Conservation (phyloP, 2,113 vertebrate genomes). For the Coturnix japonica region DNA sequence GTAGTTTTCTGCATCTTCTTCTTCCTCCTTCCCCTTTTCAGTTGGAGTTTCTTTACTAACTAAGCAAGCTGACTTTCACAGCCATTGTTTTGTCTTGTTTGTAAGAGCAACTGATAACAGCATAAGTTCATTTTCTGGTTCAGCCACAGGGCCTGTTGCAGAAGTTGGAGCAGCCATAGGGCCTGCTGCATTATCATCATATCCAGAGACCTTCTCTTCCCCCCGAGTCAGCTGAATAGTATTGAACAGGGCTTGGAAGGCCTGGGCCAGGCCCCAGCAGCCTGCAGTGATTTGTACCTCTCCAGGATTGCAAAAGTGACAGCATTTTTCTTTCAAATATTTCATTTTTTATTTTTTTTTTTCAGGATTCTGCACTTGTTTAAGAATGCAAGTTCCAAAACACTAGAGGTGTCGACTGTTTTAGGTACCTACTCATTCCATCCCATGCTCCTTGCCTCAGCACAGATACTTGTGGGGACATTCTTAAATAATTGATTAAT, state of each 20-base stretch:
- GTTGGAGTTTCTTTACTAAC: not conserved
- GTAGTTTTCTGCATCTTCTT: not conserved
- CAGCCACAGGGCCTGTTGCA: not conserved
- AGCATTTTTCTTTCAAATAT: not conserved
- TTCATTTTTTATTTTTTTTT: not conserved
- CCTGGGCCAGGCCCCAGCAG: not conserved
- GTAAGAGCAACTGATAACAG: not conserved
- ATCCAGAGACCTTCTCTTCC: not conserved
- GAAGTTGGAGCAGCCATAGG: not conserved
- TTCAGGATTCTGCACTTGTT: not conserved
- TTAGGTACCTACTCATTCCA: not conserved
- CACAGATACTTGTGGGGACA: not conserved
- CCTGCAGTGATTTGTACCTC: not conserved
- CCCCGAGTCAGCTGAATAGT: not conserved
- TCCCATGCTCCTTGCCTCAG: not conserved
- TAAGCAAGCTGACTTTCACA: not conserved
- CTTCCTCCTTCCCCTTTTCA: not conserved
- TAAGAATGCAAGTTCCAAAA: not conserved
- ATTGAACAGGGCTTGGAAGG: not conserved
- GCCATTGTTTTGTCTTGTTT: not conserved
- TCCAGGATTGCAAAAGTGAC: not conserved
- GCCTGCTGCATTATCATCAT: not conserved
- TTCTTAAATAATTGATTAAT: not conserved
- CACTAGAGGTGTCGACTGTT: not conserved
- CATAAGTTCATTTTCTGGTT: not conserved